Conservation (phyloP, 2,888 invertebrate genomes). For the Epirrita christyi region DNA sequence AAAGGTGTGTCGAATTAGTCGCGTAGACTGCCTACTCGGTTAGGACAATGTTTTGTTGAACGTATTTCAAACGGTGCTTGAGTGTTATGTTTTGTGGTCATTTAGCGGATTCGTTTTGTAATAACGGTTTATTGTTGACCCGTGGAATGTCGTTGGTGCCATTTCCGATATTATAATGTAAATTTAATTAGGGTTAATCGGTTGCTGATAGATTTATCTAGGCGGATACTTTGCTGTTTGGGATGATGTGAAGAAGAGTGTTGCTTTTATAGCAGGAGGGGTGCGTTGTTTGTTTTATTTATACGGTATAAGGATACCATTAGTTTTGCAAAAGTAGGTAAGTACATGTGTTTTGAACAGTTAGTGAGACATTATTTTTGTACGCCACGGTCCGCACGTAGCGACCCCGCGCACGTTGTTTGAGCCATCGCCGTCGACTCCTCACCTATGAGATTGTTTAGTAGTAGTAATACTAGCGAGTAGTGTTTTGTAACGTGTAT, state of each 20-base stretch:
- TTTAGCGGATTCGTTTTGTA: conserved; percentile 70
- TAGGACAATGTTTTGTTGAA: conserved; percentile 72
- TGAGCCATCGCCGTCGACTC: conserved; percentile 19
- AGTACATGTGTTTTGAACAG: conserved; percentile 40
- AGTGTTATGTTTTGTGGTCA: conserved; percentile 79
- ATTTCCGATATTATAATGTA: conserved; percentile 76
- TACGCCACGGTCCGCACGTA: conserved; percentile 44
- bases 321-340: conserved; percentile 22
- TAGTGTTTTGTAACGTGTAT: conserved; percentile 76
- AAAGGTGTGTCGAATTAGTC: conserved; percentile 52
- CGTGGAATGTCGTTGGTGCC: conserved; percentile 83
- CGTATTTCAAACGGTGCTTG: conserved; percentile 78
- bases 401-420: conserved; percentile 32
- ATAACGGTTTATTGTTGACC: conserved; percentile 79
- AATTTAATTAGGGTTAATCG: conserved; percentile 62
- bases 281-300: conserved; percentile 23
- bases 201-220: conserved; percentile 51
- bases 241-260: conserved; percentile 23
- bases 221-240: conserved; percentile 46
- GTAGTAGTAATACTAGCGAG: conserved; percentile 70
- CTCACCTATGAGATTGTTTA: conserved; percentile 60
- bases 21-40: conserved; percentile 50
- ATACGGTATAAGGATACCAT: conserved; percentile 23
- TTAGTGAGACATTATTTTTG: conserved; percentile 57
- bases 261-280: conserved; percentile 26